phyloP scores from a whole-genome alignment of 2,888 invertebrate species.

The Spodoptera exigua region DNA sequence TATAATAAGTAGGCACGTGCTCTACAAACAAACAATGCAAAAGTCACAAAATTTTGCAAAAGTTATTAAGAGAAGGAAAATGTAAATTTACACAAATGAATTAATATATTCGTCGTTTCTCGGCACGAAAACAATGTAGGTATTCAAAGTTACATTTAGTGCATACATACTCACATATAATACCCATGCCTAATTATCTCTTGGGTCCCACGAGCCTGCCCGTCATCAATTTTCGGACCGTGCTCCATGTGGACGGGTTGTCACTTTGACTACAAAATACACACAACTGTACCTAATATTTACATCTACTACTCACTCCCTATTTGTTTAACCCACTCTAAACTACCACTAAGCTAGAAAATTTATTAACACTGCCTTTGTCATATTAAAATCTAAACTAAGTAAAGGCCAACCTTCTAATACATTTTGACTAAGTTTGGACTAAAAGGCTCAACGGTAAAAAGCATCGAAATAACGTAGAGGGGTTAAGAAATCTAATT shows the following conservation, averaged over 20 bases:
- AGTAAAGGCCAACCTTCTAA: conserved; percentile 8
- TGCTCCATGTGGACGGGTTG: conserved; percentile 60
- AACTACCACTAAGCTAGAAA: conserved; percentile 10
- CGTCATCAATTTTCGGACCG: conserved; percentile 65
- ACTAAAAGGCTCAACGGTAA: conserved; percentile 1
- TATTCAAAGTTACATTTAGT: conserved; percentile 18
- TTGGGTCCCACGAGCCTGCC: conserved; percentile 29
- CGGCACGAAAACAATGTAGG: conserved; percentile 28
- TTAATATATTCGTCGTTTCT: conserved; percentile 32
- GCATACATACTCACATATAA: conserved; percentile 10
- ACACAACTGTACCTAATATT: conserved; percentile 59
- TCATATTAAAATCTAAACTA: conserved; percentile 16
- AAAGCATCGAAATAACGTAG: too few species aligned
- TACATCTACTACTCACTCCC: conserved; percentile 22
- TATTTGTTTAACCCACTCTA: conserved; percentile 40
- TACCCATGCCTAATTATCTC: conserved; percentile 37
- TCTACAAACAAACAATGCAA: conserved; percentile 50
- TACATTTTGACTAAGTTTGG: neutral
- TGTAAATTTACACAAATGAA: conserved; percentile 33
- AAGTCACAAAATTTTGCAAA: conserved; percentile 42
- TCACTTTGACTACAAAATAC: conserved; percentile 64
- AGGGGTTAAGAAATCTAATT: too few species aligned
- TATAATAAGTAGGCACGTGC: conserved; percentile 33
- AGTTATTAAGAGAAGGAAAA: conserved; percentile 35
- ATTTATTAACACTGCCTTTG: conserved; percentile 25